phyloP scores from a whole-genome alignment of 2,797 vertebrate genomes.

The Microctenopoma stevenorrisi region DNA sequence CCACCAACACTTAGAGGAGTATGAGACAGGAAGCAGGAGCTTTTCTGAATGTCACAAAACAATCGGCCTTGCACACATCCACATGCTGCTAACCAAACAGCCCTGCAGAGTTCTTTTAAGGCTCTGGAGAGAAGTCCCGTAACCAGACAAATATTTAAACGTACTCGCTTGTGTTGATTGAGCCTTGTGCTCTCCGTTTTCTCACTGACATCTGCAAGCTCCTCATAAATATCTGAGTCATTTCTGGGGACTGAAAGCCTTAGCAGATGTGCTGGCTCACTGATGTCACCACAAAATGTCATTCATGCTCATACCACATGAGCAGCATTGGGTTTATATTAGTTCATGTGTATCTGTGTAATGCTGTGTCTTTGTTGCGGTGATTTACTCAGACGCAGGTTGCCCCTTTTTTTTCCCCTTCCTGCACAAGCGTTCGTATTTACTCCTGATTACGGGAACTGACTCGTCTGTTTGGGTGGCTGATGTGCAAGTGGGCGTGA shows the following conservation, averaged over 20 bases:
- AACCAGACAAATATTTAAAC: constrained; percentile 13
- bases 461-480: constrained; percentile 50
- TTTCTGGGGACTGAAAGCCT: constrained; percentile 46
- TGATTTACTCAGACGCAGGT: constrained; percentile 13
- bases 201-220: constrained; percentile 56
- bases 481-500: constrained; percentile 54
- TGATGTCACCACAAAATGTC: constrained; percentile 73
- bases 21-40: constrained; percentile 72
- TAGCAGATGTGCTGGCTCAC: constrained; percentile 74
- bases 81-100: constrained; percentile 39
- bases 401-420: background rate
- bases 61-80: constrained; percentile 47
- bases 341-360: background rate
- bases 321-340: constrained; percentile 27
- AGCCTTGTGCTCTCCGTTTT: background rate
- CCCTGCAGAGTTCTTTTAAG: constrained; percentile 30
- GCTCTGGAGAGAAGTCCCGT: constrained; percentile 14
- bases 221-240: constrained; percentile 60
- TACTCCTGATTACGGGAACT: constrained; percentile 39
- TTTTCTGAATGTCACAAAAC: constrained; percentile 70
- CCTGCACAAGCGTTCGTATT: constrained; percentile 12
- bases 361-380: background rate
- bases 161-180: background rate
- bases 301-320: constrained; percentile 24
- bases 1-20: constrained; percentile 68